Conservation (phyloP, 2,113 vertebrate species). For the Carassius carassius region DNA sequence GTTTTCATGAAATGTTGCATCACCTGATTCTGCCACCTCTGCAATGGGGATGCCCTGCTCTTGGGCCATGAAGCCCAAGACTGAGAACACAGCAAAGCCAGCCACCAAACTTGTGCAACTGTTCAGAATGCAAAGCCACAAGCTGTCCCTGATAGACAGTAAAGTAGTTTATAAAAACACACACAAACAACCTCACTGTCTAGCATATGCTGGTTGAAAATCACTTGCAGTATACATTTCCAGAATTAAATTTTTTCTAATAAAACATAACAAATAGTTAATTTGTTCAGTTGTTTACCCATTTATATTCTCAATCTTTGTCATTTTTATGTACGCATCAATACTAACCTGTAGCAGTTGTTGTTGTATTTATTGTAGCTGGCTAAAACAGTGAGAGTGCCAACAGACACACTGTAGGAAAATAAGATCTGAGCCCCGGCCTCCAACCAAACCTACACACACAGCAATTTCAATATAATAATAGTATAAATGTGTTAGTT, state of each 20-base stretch:
- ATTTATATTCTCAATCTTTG: too few species aligned
- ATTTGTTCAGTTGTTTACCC: not conserved
- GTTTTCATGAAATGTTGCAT: not conserved
- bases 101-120: conserved; percentile 74
- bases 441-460: conserved; percentile 76
- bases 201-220: too few species aligned
- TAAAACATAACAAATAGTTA: too few species aligned
- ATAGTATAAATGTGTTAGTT: too few species aligned
- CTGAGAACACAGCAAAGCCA: conserved; percentile 78
- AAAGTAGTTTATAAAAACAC: not conserved
- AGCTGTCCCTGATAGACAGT: conserved; percentile 38
- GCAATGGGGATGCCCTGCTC: conserved; percentile 68
- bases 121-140: conserved; percentile 76
- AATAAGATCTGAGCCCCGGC: conserved; percentile 75
- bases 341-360: conserved; percentile 74
- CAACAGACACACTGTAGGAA: conserved; percentile 71
- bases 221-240: too few species aligned
- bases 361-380: conserved; percentile 75
- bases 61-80: conserved; percentile 78
- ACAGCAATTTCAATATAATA: not conserved
- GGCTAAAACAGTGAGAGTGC: conserved; percentile 60
- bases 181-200: too few species aligned
- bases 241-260: too few species aligned
- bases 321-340: not conserved
- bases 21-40: conserved; percentile 77